These are phyloP conservation scores for Pelecanoides urinatrix DNA, from an alignment of 2,113 vertebrate genomes.

Conservation along the genomic window DNA sequence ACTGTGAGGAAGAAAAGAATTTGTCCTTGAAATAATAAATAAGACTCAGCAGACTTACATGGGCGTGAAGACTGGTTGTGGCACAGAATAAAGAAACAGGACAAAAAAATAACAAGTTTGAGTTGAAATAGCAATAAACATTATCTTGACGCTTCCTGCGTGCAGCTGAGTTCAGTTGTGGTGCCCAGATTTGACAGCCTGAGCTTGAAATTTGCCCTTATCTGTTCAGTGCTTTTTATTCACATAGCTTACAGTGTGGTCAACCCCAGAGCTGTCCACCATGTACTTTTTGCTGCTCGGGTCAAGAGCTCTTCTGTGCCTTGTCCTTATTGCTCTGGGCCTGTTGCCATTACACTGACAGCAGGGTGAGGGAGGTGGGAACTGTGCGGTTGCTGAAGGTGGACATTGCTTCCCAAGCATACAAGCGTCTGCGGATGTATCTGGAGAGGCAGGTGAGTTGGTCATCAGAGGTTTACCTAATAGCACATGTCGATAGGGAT, in stretches of 20 bases:
- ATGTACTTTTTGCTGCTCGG: background rate
- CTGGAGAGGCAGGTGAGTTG: background rate
- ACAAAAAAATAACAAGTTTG: background rate
- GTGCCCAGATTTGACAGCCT: background rate
- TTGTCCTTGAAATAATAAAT: background rate
- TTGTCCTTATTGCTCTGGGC: background rate
- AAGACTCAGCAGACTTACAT: background rate
- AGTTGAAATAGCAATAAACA: background rate
- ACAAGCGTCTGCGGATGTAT: background rate
- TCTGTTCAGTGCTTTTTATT: background rate
- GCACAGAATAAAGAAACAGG: background rate
- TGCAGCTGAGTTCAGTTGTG: background rate
- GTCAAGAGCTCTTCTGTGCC: background rate
- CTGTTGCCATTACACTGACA: background rate
- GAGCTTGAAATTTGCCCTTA: background rate
- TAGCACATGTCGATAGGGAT: rapidly evolving
- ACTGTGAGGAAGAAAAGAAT: background rate
- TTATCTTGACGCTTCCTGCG: background rate
- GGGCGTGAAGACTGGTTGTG: background rate
- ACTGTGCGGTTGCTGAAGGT: background rate
- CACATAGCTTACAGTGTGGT: rapidly evolving
- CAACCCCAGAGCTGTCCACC: background rate
- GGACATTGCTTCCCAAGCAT: background rate
- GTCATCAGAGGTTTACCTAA: background rate
- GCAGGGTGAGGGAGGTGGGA: background rate